A percentile compares a stretch with the other conserved stretches of the same genome.
Conservation (phyloP, 1,140 invertebrate species). For the Drosophila grimshawi region DNA sequence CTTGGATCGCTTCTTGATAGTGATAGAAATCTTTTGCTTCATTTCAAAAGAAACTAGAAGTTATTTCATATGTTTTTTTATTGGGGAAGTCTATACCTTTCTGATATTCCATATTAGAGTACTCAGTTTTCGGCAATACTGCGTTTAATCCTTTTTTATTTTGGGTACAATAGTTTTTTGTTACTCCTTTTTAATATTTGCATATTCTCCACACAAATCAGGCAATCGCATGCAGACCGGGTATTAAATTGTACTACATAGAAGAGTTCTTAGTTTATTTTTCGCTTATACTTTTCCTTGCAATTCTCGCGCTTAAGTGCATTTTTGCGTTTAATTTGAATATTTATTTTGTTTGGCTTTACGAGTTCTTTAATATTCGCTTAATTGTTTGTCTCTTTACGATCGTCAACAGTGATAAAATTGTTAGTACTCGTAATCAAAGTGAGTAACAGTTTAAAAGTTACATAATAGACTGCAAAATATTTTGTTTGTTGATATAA, state of each 20-base stretch:
- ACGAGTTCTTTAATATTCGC: slow-evolving; percentile 21
- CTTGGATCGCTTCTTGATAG: too few relatives aligned
- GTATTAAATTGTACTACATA: slow-evolving; percentile 38
- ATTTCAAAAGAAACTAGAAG: too few relatives aligned
- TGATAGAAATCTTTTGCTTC: too few relatives aligned
- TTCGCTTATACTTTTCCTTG: slow-evolving; percentile 26
- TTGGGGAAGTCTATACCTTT: too few relatives aligned
- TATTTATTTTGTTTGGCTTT: slow-evolving; percentile 12
- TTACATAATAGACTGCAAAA: not conserved
- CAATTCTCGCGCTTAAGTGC: slow-evolving; percentile 21
- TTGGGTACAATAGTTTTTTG: slow-evolving; percentile 21
- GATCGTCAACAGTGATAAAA: slow-evolving; percentile 26
- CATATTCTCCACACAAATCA: slow-evolving; percentile 64
- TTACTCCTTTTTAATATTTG: slow-evolving; percentile 56
- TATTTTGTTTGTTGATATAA: not conserved
- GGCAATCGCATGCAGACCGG: slow-evolving; percentile 54
- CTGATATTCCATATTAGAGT: not conserved
- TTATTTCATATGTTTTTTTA: too few relatives aligned
- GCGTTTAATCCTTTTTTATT: slow-evolving; percentile 6
- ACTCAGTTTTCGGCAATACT: not conserved
- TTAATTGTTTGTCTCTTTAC: slow-evolving; percentile 17
- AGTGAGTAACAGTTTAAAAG: not conserved
- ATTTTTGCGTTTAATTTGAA: slow-evolving; percentile 19
- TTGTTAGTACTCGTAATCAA: slow-evolving; percentile 17
- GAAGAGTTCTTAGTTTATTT: slow-evolving; percentile 20